Evolutionary conservation across 2,888 invertebrate species (phyloP).

Genomic region (Caenorhabditis parvicauda): DNA sequence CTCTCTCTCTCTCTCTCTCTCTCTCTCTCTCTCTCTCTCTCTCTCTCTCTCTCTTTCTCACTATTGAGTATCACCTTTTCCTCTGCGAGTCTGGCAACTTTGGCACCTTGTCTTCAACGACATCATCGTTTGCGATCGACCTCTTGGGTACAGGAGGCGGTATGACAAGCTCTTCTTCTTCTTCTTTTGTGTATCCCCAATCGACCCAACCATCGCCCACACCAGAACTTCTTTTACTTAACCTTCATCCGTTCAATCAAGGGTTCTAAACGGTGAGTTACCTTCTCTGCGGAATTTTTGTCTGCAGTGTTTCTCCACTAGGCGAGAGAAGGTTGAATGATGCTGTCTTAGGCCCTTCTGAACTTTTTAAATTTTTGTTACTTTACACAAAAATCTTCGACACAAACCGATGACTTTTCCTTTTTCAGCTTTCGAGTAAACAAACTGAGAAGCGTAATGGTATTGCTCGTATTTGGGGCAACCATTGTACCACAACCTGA

Average conservation of each 20-base stretch:
- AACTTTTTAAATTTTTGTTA: neutral
- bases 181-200: neutral
- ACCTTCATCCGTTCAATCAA: neutral
- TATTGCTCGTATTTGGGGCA: slow-evolving; percentile 55
- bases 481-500: slow-evolving; percentile 49
- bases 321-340: slow-evolving; percentile 34
- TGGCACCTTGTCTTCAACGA: too few species aligned
- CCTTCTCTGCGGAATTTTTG: slow-evolving; percentile 17
- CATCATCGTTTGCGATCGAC: too few species aligned
- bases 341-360: slow-evolving; percentile 32
- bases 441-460: slow-evolving; percentile 54
- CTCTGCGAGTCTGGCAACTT: too few species aligned
- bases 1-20: too few species aligned
- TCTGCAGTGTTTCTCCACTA: slow-evolving; percentile 29
- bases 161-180: too few species aligned
- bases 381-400: neutral
- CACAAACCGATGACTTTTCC: slow-evolving; percentile 45
- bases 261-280: neutral
- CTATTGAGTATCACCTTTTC: too few species aligned
- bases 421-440: slow-evolving; percentile 56
- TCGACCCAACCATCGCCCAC: slow-evolving; percentile 4
- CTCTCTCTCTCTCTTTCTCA: too few species aligned
- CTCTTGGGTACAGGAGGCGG: too few species aligned
- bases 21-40: too few species aligned
- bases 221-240: neutral